Evolutionary conservation across 2,797 vertebrate species (phyloP).

Genomic region (Buphagus erythrorhynchus): DNA sequence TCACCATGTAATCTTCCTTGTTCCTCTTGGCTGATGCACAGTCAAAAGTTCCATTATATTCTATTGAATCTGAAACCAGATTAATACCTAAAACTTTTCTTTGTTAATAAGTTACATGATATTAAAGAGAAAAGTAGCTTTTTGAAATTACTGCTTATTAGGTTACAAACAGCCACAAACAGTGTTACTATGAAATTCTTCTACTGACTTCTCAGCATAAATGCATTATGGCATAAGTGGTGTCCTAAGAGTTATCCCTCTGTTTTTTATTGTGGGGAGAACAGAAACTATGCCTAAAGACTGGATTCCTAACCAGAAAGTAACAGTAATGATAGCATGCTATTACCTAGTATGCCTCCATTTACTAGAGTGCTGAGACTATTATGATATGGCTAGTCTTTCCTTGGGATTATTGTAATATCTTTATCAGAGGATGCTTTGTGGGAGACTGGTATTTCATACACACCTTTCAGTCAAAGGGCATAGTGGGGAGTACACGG

Average conservation of each 20-base stretch:
- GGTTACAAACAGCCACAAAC: not conserved
- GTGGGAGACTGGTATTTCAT: not conserved
- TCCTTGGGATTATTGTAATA: not conserved
- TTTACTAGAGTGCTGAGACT: not conserved
- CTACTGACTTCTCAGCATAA: not conserved
- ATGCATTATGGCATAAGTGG: not conserved
- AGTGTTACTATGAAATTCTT: not conserved
- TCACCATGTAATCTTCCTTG: conserved; percentile 37
- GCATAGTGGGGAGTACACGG: fast-evolving
- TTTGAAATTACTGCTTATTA: not conserved
- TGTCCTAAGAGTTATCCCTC: not conserved
- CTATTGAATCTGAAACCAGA: conserved; percentile 39
- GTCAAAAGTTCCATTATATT: conserved; percentile 36
- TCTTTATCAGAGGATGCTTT: not conserved
- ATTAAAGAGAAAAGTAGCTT: not conserved
- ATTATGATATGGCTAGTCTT: not conserved
- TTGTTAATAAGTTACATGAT: not conserved
- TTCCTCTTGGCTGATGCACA: conserved; percentile 47
- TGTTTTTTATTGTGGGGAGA: not conserved
- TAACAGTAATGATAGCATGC: not conserved
- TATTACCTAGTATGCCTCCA: not conserved
- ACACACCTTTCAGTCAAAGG: not conserved
- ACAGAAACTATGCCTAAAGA: not conserved
- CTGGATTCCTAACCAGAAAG: not conserved
- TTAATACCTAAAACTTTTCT: conserved; percentile 24